Evolutionary conservation across 92 coral and sea anemone species (phyloP).

Genomic region (Porites lobata): DNA sequence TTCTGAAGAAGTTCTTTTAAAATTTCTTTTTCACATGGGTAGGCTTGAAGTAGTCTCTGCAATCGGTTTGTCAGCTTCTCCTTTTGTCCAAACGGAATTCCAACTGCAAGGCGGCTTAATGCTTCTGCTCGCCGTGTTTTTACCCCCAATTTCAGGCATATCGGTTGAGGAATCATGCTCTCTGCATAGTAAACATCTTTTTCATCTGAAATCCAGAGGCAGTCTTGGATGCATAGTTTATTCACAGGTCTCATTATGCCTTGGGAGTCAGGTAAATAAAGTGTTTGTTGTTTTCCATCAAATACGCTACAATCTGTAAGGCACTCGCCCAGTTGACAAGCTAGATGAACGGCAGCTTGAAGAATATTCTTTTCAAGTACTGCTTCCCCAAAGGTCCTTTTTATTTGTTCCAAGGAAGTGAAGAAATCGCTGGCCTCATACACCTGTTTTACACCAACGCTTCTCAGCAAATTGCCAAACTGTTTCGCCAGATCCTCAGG

Average conservation of each 20-base stretch:
- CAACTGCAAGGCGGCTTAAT: slow-evolving; percentile 38
- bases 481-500: slow-evolving; percentile 9
- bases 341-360: slow-evolving; percentile 23
- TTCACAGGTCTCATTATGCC: slow-evolving; percentile 51
- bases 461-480: slow-evolving; percentile 33
- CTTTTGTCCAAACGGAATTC: slow-evolving; percentile 78
- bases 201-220: slow-evolving; percentile 79
- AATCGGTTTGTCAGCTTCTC: slow-evolving; percentile 79
- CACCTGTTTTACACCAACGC: slow-evolving; percentile 46
- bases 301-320: background rate
- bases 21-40: slow-evolving; percentile 72
- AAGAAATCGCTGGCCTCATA: slow-evolving; percentile 60
- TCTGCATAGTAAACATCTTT: slow-evolving; percentile 56
- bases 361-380: background rate
- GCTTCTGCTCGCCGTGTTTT: slow-evolving; percentile 82
- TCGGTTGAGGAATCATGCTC: slow-evolving; percentile 40
- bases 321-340: slow-evolving; percentile 3
- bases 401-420: slow-evolving; percentile 37
- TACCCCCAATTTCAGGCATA: slow-evolving; percentile 53
- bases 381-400: slow-evolving; percentile 24
- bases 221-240: slow-evolving; percentile 75
- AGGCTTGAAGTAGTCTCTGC: slow-evolving; percentile 64
- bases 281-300: background rate
- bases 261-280: slow-evolving; percentile 70
- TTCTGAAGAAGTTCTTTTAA: slow-evolving; percentile 87